Evolutionary conservation across 2,113 vertebrate genomes (phyloP).

Genomic region (Tenrec ecaudatus): DNA sequence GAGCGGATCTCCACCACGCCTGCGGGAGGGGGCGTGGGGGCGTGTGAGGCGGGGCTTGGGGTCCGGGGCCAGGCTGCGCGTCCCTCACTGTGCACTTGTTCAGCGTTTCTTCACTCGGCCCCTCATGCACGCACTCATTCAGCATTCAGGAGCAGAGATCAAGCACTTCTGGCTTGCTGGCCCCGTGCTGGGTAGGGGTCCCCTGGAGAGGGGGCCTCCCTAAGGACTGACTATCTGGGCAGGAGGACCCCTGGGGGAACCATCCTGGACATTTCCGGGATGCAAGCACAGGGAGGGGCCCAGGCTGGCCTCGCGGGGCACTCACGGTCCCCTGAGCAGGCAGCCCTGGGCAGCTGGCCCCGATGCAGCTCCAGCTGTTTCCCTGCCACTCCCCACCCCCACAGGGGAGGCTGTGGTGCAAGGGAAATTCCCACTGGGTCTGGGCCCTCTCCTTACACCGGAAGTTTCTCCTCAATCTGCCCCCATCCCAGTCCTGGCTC

Average conservation of each 20-base stretch:
- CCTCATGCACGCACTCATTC: background rate
- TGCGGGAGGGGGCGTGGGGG: constrained; percentile 73
- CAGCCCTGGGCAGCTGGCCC: background rate
- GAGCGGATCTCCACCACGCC: constrained; percentile 96
- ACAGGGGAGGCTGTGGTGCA: background rate
- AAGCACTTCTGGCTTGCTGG: background rate
- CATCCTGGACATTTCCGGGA: background rate
- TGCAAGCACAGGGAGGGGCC: too few relatives aligned
- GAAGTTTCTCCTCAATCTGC: background rate
- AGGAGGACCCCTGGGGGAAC: background rate
- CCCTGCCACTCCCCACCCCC: background rate
- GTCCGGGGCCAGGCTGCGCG: background rate
- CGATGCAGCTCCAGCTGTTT: background rate
- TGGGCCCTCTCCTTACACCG: background rate
- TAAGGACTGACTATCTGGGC: background rate
- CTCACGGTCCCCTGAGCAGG: background rate
- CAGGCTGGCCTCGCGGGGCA: background rate
- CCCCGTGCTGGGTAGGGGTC: background rate
- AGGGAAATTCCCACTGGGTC: too few relatives aligned
- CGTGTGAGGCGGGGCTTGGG: background rate
- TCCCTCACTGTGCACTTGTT: background rate
- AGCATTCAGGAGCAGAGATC: background rate
- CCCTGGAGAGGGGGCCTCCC: background rate
- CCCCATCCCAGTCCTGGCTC: background rate
- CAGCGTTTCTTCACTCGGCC: background rate